Evolutionary conservation across 2,113 vertebrate species (phyloP), one percentile per base, ranked within the genome.

Genomic region (Neolamprologus modestus): DNA sequence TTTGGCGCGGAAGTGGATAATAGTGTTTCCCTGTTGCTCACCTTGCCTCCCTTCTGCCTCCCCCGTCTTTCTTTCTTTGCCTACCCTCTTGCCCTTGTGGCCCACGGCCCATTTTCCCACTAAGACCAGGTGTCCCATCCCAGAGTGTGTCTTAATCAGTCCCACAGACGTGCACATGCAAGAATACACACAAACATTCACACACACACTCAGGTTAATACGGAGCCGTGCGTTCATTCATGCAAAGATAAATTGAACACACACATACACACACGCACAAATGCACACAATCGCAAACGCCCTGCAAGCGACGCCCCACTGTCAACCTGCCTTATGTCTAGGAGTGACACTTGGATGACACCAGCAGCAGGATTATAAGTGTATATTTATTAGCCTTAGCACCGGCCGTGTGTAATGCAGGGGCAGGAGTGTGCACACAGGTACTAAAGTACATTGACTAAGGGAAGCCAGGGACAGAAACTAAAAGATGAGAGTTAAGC

Each of bases 261-360:
- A 88, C 80, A 88, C 81, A 81, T 76, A 61, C 83, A 86, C 54
- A 50, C 55, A 37, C 57, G 57, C 82, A 80, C 81, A 85, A 82
- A 90, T 81, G 82, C 84, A 83, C 85, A 59, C 83, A 81, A 81
- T 86, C 54, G 55, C 73, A 55, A 63, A 84, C 73, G 57, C 84
- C 73, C 81, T 88, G 86, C 28, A 82, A 93, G 87, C 85, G 84
- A 84, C 86, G 4, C 82, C 95, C 95, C 86, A 90, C 89, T 91
- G 92, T 87, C 88, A 88, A 84, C 92, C 61, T 89, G 90, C 95
- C 95, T 91, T 96, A 95, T 96, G 95, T 93, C 94, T 76, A 82
- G 81, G 78, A 92, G 94, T 95, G 95, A 94, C 95, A 94, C 94
- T 96, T 95, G 95, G 95, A 96, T 95, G 95, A 96, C 95, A 95